These are phyloP conservation scores for Scelioninae gen. 2 DNA, from an alignment of 2,888 invertebrate genomes.

Conservation along the genomic window DNA sequence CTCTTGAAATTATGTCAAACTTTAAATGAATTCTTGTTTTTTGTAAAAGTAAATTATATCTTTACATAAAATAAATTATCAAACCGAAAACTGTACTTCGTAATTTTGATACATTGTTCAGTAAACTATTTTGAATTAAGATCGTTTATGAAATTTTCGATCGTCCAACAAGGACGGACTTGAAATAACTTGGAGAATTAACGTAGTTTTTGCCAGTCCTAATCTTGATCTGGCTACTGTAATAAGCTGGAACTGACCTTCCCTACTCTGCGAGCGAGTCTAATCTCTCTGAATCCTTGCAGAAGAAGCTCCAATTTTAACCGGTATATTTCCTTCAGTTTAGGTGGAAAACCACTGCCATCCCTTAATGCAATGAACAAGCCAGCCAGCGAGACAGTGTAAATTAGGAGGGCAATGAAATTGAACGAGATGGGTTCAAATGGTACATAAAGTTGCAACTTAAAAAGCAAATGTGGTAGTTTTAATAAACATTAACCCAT, in stretches of 20 bases:
- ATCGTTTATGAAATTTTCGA: slow-evolving; percentile 12
- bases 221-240: slow-evolving; percentile 60
- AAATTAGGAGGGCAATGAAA: slow-evolving; percentile 53
- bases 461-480: slow-evolving; percentile 28
- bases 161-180: slow-evolving; percentile 6
- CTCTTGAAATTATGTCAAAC: too few relatives aligned
- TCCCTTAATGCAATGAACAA: slow-evolving; percentile 54
- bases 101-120: not conserved
- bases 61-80: not conserved
- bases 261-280: slow-evolving; percentile 21
- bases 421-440: slow-evolving; percentile 44
- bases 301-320: slow-evolving; percentile 27
- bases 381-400: slow-evolving; percentile 30
- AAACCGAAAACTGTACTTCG: not conserved
- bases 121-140: not conserved
- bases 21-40: not conserved
- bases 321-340: slow-evolving; percentile 45
- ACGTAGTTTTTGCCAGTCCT: slow-evolving; percentile 58
- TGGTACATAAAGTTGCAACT: slow-evolving; percentile 33
- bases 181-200: slow-evolving; percentile 29
- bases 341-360: slow-evolving; percentile 36
- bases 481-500: slow-evolving; percentile 39
- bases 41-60: not conserved
- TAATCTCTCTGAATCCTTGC: slow-evolving; percentile 49
- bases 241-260: slow-evolving; percentile 56